Evolutionary conservation across 2,888 invertebrate genomes (phyloP).

Genomic region (Lepidochitona cinerea): DNA sequence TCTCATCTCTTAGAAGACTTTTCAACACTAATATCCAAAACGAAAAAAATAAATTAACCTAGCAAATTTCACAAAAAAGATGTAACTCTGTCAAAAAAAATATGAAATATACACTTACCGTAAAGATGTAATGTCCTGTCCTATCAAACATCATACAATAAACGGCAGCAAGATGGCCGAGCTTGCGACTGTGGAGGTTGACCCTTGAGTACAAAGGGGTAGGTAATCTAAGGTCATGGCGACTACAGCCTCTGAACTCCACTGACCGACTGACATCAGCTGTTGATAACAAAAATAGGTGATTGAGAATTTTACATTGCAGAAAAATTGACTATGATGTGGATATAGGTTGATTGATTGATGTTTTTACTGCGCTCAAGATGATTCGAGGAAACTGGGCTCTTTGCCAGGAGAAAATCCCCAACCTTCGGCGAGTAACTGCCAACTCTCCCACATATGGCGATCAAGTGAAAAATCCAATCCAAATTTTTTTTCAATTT

Average conservation of each 20-base stretch:
- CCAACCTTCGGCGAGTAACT: too few relatives aligned
- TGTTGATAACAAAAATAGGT: too few relatives aligned
- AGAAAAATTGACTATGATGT: too few relatives aligned
- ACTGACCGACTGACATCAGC: conserved; percentile 75
- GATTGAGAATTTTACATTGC: too few relatives aligned
- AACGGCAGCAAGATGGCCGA: conserved; percentile 97
- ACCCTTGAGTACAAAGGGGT: conserved; percentile 79
- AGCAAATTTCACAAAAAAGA: not conserved
- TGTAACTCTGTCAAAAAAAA: not conserved
- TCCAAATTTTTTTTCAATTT: too few relatives aligned
- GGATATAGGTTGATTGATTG: too few relatives aligned
- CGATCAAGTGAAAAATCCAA: too few relatives aligned
- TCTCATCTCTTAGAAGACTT: not conserved
- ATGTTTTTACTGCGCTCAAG: too few relatives aligned
- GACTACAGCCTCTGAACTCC: conserved; percentile 79
- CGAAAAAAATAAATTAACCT: not conserved
- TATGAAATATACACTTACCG: conserved; percentile 74
- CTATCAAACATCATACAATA: conserved; percentile 96
- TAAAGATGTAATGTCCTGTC: conserved; percentile 91
- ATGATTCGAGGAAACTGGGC: too few relatives aligned
- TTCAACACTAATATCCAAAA: not conserved
- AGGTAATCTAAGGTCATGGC: conserved; percentile 75
- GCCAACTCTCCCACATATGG: too few relatives aligned
- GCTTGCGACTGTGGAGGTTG: conserved; percentile 78
- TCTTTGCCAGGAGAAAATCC: too few relatives aligned